Evolutionary conservation across 2,888 invertebrate species (phyloP), one percentile per base, ranked within the genome.

Genomic region (Phania funesta): DNA sequence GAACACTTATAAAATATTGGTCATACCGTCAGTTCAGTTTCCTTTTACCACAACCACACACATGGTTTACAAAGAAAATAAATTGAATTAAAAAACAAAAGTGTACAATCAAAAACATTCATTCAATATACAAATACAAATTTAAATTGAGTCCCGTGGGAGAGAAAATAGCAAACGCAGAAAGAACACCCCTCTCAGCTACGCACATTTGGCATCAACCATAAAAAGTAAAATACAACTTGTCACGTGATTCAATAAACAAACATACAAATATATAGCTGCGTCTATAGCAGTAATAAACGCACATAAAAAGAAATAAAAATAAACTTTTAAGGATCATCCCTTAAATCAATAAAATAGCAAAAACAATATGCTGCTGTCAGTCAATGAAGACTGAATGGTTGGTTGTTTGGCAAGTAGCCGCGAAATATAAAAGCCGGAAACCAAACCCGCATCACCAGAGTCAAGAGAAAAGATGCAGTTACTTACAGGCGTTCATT

Each of bases 211-310:
- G 5, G 26, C 73, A 81, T 67, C 67, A 71, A 81, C 62, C 73
- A 62, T 68, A 44, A 54, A 64, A 70, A 76, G 41, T 56, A 11
- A 68, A 81, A 73, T 77, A 62, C 62, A 88, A 88, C 87, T 88
- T 88, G 89, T 88, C 88, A 88, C 88, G 88, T 88, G 88, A 88
- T 88, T 88, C 88, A 85, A 88, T 87, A 85, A 88, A 88, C 88
- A 88, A 87, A 86, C 85, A 46, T 71, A 71, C 58, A 22, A 35
- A 41, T 65, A 44, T 44, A 22, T n/a, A n/a, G n/a, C n/a, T 44
- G 2, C 41, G 38, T 35, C 54, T 64, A 29, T 24, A 60, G 20
- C 60, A 70, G 71, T 52, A 48, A 68, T 38, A 58, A 80, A 70
- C 24, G 52, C 22, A 16, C 8, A 26, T 32, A 20, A 46, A 41